Percentiles rank a stretch among this genome's conserved stretches.
Conservation (phyloP, 2,888 invertebrate species). For the Dasypolia templi region DNA sequence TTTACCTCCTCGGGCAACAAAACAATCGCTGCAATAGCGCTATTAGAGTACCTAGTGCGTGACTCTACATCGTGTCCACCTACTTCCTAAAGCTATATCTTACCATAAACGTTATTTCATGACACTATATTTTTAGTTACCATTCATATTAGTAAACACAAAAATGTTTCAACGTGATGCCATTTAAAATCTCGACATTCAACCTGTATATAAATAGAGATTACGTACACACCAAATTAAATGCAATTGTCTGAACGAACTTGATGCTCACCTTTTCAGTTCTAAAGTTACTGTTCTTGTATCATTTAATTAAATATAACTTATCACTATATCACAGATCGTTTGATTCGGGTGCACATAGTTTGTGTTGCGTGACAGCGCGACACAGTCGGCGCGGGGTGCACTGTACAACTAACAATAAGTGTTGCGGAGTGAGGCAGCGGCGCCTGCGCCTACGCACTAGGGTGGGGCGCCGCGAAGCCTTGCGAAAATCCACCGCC, state of each 20-base stretch:
- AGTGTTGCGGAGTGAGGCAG: conserved; percentile 71
- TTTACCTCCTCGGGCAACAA: conserved; percentile 74
- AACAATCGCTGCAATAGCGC: conserved; percentile 73
- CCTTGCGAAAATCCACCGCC: conserved; percentile 86
- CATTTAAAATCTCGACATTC: conserved; percentile 65
- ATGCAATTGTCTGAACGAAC: conserved; percentile 42
- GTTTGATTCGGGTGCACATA: conserved; percentile 84
- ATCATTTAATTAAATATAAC: conserved; percentile 80
- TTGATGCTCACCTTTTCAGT: conserved; percentile 76
- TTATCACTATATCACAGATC: conserved; percentile 89
- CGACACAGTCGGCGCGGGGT: conserved; percentile 79
- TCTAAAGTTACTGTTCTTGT: conserved; percentile 73
- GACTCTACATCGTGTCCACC: conserved; percentile 39
- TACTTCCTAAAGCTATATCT: conserved; percentile 29
- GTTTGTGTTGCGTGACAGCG: conserved; percentile 70
- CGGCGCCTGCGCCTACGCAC: conserved; percentile 85
- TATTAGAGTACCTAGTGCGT: conserved; percentile 40
- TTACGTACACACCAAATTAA: conserved; percentile 66
- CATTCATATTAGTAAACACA: conserved; percentile 23
- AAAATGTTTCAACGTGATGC: conserved; percentile 54
- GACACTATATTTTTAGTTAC: conserved; percentile 3
- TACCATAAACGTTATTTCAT: conserved; percentile 7
- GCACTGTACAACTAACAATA: conserved; percentile 75
- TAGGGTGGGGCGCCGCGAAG: conserved; percentile 85
- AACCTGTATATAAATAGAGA: conserved; percentile 73